These are phyloP conservation scores for Hypsopygia costalis DNA, from an alignment of 2,888 invertebrate species.

Conservation along the genomic window DNA sequence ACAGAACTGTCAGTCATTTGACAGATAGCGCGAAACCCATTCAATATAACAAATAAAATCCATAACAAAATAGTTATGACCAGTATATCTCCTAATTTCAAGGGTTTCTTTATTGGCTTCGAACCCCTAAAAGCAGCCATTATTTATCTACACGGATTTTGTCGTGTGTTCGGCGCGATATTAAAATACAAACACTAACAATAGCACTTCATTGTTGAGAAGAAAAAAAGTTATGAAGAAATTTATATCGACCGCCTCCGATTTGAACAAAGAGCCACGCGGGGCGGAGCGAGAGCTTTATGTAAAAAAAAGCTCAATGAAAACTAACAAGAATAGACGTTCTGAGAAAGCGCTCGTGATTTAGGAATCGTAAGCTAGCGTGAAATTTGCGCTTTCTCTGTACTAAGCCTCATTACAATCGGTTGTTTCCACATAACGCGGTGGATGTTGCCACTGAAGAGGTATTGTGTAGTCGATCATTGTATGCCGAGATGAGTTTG, in stretches of 20 bases:
- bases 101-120: no score
- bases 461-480: slow-evolving; percentile 34
- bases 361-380: slow-evolving; percentile 36
- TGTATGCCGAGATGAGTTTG: slow-evolving; percentile 52
- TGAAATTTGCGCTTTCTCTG: slow-evolving; percentile 53
- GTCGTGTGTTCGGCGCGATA: slow-evolving; percentile 62
- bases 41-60: no score
- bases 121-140: slow-evolving; percentile 47
- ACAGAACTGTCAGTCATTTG: no score
- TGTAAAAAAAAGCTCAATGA: slow-evolving; percentile 62
- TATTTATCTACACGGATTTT: slow-evolving; percentile 70
- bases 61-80: no score
- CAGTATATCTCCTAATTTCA: no score
- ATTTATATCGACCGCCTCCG: slow-evolving; percentile 55
- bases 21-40: no score
- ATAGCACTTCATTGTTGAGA: slow-evolving; percentile 66
- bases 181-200: slow-evolving; percentile 76
- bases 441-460: slow-evolving; percentile 30
- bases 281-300: slow-evolving; percentile 38
- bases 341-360: slow-evolving; percentile 42
- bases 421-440: slow-evolving; percentile 27
- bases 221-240: slow-evolving; percentile 50
- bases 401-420: slow-evolving; percentile 31
- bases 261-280: slow-evolving; percentile 45
- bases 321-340: slow-evolving; percentile 38